Percentiles rank a stretch among this genome's conserved stretches.
These are phyloP conservation scores for Otocyon megalotis DNA, from an alignment of 2,113 vertebrate genomes.

Conservation along the genomic window DNA sequence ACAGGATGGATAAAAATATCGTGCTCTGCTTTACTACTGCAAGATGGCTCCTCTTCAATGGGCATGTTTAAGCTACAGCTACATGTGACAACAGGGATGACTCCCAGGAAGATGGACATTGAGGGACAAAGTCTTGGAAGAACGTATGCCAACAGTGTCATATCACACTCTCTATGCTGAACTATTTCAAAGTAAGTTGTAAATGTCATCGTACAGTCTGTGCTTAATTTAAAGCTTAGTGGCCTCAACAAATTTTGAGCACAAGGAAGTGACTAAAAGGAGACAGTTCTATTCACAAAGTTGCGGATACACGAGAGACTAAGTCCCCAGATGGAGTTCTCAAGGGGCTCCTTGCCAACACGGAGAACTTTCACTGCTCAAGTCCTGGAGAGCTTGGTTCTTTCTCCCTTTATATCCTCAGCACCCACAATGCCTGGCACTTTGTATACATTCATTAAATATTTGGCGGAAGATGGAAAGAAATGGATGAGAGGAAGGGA, in stretches of 20 bases:
- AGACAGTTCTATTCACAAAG: background rate
- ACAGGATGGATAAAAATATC: fast-evolving
- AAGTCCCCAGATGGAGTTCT: background rate
- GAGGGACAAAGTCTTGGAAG: background rate
- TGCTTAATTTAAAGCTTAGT: background rate
- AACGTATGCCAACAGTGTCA: background rate
- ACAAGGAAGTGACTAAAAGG: background rate
- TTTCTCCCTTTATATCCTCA: background rate
- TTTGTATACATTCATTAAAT: background rate
- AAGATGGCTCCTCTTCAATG: background rate
- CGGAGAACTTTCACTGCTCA: background rate
- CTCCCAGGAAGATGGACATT: background rate
- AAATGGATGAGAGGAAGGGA: no score
- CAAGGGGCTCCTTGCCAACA: background rate
- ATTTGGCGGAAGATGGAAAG: background rate
- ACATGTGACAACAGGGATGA: fast-evolving
- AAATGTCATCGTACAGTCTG: background rate
- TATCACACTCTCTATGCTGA: no score
- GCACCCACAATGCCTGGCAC: background rate
- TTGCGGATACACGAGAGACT: background rate
- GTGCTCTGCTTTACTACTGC: background rate
- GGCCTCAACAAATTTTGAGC: background rate
- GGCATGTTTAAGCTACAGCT: background rate
- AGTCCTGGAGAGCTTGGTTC: fast-evolving
- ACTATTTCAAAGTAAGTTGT: background rate